Base-by-base conservation (phyloP, 2,888 invertebrate genomes). In the Pristionchus exspectatus region DNA sequence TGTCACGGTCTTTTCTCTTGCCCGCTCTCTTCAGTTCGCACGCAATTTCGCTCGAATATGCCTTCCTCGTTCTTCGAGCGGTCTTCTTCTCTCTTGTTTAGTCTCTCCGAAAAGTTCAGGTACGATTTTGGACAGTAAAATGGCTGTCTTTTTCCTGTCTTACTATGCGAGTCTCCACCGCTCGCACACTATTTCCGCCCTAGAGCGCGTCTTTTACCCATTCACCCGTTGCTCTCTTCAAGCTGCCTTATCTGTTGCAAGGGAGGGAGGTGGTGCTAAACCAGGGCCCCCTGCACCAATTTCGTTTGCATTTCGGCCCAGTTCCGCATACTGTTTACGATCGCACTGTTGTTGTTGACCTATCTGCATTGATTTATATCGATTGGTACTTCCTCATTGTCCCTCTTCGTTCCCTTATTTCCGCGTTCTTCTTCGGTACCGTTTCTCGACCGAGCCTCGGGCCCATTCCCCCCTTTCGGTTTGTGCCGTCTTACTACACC, bases 271-370 rank as follows among this genome's bases (percentile, higher is more conserved):
- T n/a, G n/a, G 66, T 66, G 66, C 27, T 27, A 27, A 63, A n/a
- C 69, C 27, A 30, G 30, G 30, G 30, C 21, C n/a, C 21, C n/a
- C 69, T 66, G n/a, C 66, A 24, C 66, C 14, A 24, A 30, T 69
- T 3, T 74, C 38, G 18, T 74, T 74, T 74, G 38, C 74, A 38
- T 38, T 5, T 38, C 74, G 69, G 69, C 69, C 69, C 69, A 72
- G 69, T 72, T 72, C 69, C 69, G 27, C 27, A 27, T 72, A 14
- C 33, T 74, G 74, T 74, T 74, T 74, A 74, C 74, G 24, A 44
- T 9, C 38, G 2, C 72, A n/a, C 27, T 66, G 30, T 30, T 69
- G 30, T 69, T 69, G 30, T 30, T 69, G 69, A 69, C 30, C 69
- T n/a, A 69, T 69, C 27, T 38, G 7, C 16, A 74, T 74, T 24